Evolutionary conservation across 2,797 vertebrate genomes (phyloP).

Genomic region (Meriones psammophilus): DNA sequence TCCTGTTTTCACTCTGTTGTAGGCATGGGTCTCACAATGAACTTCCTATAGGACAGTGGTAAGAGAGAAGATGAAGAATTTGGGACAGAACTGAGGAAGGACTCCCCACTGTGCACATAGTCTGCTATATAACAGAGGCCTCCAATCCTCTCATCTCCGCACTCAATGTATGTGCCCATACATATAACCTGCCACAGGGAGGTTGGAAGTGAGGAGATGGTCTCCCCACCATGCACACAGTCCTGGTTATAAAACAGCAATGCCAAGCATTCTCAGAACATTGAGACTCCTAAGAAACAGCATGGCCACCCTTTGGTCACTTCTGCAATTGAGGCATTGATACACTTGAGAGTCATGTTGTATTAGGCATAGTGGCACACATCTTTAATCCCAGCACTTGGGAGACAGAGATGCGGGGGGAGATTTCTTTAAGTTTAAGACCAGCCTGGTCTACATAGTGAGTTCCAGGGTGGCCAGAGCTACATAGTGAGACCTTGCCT

Average conservation of each 20-base stretch:
- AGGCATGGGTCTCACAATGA: constrained; percentile 71
- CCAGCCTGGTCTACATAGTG: neutral
- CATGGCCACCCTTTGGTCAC: neutral
- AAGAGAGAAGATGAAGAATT: constrained; percentile 82
- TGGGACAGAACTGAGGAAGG: constrained; percentile 64
- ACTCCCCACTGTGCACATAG: neutral
- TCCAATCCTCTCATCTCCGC: neutral
- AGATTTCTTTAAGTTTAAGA: neutral
- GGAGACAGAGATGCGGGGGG: neutral
- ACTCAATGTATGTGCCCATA: neutral
- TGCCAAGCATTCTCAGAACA: neutral
- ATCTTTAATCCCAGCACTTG: neutral
- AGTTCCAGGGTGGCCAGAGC: neutral
- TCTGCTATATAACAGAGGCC: constrained; percentile 35
- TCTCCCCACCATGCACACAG: constrained; percentile 48
- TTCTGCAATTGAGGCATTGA: neutral
- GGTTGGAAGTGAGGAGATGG: constrained; percentile 53
- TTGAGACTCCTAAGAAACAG: neutral
- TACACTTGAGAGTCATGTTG: neutral
- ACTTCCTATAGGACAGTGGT: constrained; percentile 81
- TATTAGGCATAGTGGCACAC: neutral
- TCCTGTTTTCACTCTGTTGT: constrained; percentile 77
- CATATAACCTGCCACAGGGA: neutral
- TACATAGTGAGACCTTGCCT: neutral
- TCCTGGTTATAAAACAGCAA: constrained; percentile 40